phyloP scores from a whole-genome alignment of 2,797 vertebrate genomes.

The Acropternis orthonyx region DNA sequence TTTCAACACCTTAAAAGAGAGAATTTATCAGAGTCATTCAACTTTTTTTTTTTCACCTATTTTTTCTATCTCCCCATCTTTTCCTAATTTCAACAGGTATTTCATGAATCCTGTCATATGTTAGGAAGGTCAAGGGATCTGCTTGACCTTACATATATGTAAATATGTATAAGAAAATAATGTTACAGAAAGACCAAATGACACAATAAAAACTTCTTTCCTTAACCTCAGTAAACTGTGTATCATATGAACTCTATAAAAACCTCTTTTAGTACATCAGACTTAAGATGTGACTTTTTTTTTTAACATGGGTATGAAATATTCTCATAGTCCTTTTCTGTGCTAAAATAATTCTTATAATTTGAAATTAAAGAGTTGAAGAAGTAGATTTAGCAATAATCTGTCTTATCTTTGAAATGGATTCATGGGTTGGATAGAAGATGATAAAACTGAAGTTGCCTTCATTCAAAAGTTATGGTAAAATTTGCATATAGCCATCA shows the following conservation, averaged over 20 bases:
- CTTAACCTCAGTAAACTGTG: too few species aligned
- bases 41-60: not conserved
- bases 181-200: not conserved
- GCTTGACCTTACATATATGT: too few species aligned
- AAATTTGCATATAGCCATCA: not conserved
- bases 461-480: not conserved
- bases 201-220: not conserved
- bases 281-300: not conserved
- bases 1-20: not conserved
- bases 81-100: not conserved
- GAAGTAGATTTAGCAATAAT: not conserved
- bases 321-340: not conserved
- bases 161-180: not conserved
- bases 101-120: not conserved
- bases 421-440: not conserved
- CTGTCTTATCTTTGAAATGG: not conserved
- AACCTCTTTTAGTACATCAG: not conserved
- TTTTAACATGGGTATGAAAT: not conserved
- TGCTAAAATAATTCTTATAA: not conserved
- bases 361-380: not conserved
- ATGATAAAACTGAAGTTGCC: not conserved
- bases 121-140: not conserved
- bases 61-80: not conserved
- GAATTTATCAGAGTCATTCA: not conserved
- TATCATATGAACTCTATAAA: not conserved